Evolutionary conservation across 2,888 invertebrate genomes (phyloP), one percentile per base, ranked within the genome.

Genomic region (Eledone cirrhosa): DNA sequence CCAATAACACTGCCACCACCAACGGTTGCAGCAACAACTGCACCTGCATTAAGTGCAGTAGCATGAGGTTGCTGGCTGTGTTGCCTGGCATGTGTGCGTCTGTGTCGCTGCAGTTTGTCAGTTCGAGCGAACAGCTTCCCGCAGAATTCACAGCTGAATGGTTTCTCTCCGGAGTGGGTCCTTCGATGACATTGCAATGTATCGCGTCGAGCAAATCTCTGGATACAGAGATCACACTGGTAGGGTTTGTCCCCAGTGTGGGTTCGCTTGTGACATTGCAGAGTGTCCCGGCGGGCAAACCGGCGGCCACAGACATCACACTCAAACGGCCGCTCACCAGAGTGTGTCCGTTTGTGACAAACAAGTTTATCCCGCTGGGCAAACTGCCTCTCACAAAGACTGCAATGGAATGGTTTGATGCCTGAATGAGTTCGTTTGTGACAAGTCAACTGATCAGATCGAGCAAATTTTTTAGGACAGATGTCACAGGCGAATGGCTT

Each of bases 281-380:
- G 72, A n/a, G 72, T 72, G 22, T 72, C 72, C 72, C 72, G 72
- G 72, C 72, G 72, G 72, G 72, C 72, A 72, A 72, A 72, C 72
- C 72, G 72, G 72, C 72, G 72, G 72, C 72, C 72, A 72, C 72
- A 72, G 16, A 72, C 72, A 33, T 31, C 41, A 41, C 72, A 72
- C 72, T 72, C 72, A n/a, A 33, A 72, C 11, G 72, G 72, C n/a
- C 72, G 16, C 72, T 72, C 72, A 41, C 72, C 72, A 41, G 72
- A 72, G 41, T 72, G 72, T 24, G 72, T 72, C 31, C 72, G 72
- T 31, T 72, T 72, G 72, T 72, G 72, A 41, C 72, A 72, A 41
- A 72, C 72, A 31, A 72, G 72, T 72, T 72, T 72, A 72, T 72
- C 72, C 72, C 72, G 72, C 72, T 72, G 72, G 72, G 72, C 72